Percentiles rank a stretch among this genome's conserved stretches.
phyloP scores from a whole-genome alignment of 2,888 invertebrate genomes.

The Pachymerium ferrugineum region DNA sequence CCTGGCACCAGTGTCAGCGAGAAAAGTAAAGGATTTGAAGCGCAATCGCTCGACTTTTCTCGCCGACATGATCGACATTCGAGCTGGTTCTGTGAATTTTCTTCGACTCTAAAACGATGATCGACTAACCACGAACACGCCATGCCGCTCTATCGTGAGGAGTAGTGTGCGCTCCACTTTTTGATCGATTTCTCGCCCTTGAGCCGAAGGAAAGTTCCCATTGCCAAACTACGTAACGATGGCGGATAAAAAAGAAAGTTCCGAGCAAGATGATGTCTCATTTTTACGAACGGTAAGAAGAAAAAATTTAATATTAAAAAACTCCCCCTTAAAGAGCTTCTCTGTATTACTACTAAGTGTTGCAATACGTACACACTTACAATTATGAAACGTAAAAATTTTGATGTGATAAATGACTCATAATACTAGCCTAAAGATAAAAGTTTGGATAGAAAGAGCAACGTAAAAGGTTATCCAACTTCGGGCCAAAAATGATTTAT shows the following conservation, averaged over 20 bases:
- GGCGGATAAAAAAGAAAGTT: slow-evolving; percentile 92
- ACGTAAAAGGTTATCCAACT: not conserved
- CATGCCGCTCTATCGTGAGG: not conserved
- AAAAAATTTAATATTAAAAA: not conserved
- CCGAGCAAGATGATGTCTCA: slow-evolving; percentile 99
- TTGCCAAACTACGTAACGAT: slow-evolving; percentile 50
- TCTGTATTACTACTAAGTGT: not conserved
- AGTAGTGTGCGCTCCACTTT: not conserved
- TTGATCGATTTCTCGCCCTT: slow-evolving; percentile 24
- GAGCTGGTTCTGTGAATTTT: slow-evolving; percentile 15
- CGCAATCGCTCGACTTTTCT: slow-evolving; percentile 27
- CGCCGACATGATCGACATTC: slow-evolving; percentile 20
- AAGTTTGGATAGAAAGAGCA: not conserved
- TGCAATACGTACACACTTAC: not conserved
- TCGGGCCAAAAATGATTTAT: slow-evolving; percentile 1
- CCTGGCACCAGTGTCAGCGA: slow-evolving; percentile 15
- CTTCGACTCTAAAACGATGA: slow-evolving; percentile 11
- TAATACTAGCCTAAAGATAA: not conserved
- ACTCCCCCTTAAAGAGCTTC: not conserved
- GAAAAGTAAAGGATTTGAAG: slow-evolving; percentile 4
- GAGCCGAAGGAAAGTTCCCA: slow-evolving; percentile 22
- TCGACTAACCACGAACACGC: slow-evolving; percentile 1
- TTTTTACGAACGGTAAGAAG: slow-evolving; percentile 93
- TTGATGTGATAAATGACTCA: no score
- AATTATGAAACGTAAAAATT: not conserved